Conservation (phyloP, 2,113 vertebrate species). For the Nothoprocta perdicaria region DNA sequence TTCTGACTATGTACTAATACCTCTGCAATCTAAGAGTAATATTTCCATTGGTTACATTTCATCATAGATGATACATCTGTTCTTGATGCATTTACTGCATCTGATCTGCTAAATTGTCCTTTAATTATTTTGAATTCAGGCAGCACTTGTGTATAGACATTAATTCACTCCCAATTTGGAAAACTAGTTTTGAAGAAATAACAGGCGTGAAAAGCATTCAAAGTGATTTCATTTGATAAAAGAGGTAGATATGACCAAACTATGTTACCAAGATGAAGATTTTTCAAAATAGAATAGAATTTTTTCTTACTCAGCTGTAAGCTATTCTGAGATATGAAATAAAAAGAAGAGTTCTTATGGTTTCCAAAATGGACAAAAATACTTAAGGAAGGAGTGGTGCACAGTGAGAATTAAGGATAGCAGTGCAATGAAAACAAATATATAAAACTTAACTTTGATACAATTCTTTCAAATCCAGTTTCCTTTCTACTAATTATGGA, state of each 20-base stretch:
- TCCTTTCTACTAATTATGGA: background rate
- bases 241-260: background rate
- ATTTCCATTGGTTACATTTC: background rate
- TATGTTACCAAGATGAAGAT: background rate
- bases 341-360: background rate
- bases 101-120: background rate
- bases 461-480: accelerated
- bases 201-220: background rate
- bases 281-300: background rate
- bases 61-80: background rate
- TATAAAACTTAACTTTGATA: background rate
- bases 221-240: background rate
- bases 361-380: background rate
- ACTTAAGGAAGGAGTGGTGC: background rate
- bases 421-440: background rate
- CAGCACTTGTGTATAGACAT: background rate
- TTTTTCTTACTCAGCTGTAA: background rate
- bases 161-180: accelerated
- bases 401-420: background rate
- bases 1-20: background rate
- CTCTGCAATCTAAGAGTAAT: background rate
- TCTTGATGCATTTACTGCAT: background rate
- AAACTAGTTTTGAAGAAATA: background rate
- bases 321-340: accelerated
- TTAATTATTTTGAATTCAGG: background rate